These are phyloP conservation scores for Pholis gunnellus DNA, from an alignment of 2,113 vertebrate genomes.

Conservation along the genomic window DNA sequence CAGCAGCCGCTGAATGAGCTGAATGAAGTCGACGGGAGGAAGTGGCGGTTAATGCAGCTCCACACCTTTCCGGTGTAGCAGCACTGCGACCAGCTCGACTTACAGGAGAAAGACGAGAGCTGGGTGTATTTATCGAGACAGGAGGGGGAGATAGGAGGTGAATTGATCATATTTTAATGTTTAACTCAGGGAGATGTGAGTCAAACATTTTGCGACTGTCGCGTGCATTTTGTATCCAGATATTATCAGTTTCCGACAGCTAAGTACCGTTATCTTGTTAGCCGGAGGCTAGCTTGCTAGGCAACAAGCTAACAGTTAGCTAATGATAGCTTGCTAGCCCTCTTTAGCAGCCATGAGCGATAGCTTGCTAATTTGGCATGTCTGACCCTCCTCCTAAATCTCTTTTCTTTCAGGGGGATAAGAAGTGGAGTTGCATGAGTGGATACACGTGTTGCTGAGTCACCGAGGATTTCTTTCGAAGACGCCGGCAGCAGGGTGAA, in stretches of 20 bases:
- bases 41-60: constrained; percentile 81
- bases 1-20: constrained; percentile 57
- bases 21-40: constrained; percentile 76
- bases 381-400: constrained; percentile 79
- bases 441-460: constrained; percentile 69
- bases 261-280: constrained; percentile 65
- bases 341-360: constrained; percentile 70
- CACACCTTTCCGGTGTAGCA: constrained; percentile 87
- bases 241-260: constrained; percentile 56
- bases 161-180: constrained; percentile 17
- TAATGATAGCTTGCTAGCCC: constrained; percentile 68
- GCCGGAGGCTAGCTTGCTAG: constrained; percentile 59
- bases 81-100: constrained; percentile 74
- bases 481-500: constrained; percentile 30
- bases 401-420: constrained; percentile 79
- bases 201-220: neutral
- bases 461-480: constrained; percentile 44
- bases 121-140: constrained; percentile 55
- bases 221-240: neutral
- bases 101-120: constrained; percentile 73
- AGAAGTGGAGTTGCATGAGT: constrained; percentile 68
- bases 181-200: neutral
- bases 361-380: constrained; percentile 67
- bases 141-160: constrained; percentile 66
- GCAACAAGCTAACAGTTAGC: constrained; percentile 53